Percentiles rank a stretch among this genome's conserved stretches.
These are phyloP conservation scores for Leucophenga montana DNA, from an alignment of 2,888 invertebrate genomes.

Conservation along the genomic window DNA sequence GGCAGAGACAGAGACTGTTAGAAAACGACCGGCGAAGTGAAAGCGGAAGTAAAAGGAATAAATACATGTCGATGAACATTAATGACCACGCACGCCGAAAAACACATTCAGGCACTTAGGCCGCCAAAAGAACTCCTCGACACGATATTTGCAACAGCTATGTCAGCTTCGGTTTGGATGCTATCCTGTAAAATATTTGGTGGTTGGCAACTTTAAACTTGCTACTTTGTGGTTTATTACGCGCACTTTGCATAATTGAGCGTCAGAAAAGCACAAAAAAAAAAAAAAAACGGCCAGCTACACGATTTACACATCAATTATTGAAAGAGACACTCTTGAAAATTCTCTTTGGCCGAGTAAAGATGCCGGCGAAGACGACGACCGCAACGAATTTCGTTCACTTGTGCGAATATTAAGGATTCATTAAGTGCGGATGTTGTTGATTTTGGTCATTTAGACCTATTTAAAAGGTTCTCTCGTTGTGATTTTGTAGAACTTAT, in stretches of 20 bases:
- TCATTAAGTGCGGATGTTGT: slow-evolving; percentile 55
- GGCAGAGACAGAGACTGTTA: not conserved
- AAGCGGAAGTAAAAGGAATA: slow-evolving; percentile 29
- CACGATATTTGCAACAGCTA: not conserved
- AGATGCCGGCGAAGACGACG: not conserved
- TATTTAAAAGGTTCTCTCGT: slow-evolving; percentile 59
- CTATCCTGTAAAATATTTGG: not conserved
- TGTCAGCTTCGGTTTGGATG: not conserved
- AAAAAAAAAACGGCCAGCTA: not conserved
- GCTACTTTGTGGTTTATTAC: slow-evolving; percentile 64
- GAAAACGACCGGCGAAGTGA: slow-evolving; percentile 8
- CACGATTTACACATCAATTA: slow-evolving; percentile 53
- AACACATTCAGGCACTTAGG: slow-evolving; percentile 10
- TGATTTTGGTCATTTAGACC: slow-evolving; percentile 61
- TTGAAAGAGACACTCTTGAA: slow-evolving; percentile 57
- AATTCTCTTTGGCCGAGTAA: slow-evolving; percentile 46
- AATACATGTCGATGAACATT: slow-evolving; percentile 53
- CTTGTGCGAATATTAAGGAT: slow-evolving; percentile 49
- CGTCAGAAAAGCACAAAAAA: not conserved
- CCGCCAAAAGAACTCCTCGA: not conserved
- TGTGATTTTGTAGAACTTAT: no score
- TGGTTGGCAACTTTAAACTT: slow-evolving; percentile 15
- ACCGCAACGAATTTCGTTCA: not conserved
- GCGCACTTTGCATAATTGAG: slow-evolving; percentile 65
- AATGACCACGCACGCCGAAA: slow-evolving; percentile 63